Evolutionary conservation across 2,113 vertebrate species (phyloP), one percentile per base, ranked within the genome.

Genomic region (Nothoprocta pentlandii): DNA sequence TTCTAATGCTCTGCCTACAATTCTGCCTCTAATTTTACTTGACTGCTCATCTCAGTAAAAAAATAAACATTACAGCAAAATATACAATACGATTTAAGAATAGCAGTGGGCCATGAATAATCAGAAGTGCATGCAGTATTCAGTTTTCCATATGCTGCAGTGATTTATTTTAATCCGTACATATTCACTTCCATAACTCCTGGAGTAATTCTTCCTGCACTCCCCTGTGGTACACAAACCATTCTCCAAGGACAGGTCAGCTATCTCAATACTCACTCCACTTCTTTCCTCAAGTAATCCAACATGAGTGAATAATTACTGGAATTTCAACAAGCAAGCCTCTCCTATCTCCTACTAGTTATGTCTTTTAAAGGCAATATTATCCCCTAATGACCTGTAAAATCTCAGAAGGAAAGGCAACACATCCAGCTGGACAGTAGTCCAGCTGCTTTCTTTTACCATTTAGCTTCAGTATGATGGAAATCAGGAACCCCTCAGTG

Each of bases 371-470:
- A 84, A 91, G 47, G 56, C 61, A 61, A 67, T 78, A 61, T 96
- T 95, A 78, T 86, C 44, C n/a, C 39, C 79, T 74, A 88, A 95
- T 88, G 82, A 93, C 73, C 76, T 64, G 39, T 91, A 94, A 91
- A 95, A 92, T 53, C 34, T 49, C 70, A 85, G 76, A 82, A 89
- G 91, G 64, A 85, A 85, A 93, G 58, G 59, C 16, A 91, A 73
- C 49, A 87, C 28, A 47, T 15, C 49, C 49, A 49, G 21, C 20
- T 22, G 49, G 49, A 49, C 49, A 75, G 25, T 89, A 87, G 63
- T 88, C 77, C 94, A 93, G 68, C 82, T 91, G 74, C 34, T 89
- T 75, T 26, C 79, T 79, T 87, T 94, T 41, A 77, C 66, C 78
- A 36, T 70, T 54, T 90, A 49, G 32, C 36, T 93, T 67, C 67